Evolutionary conservation across 1,140 invertebrate species (phyloP), one percentile per base, ranked within the genome.

Genomic region (Drosophila lacertosa): DNA sequence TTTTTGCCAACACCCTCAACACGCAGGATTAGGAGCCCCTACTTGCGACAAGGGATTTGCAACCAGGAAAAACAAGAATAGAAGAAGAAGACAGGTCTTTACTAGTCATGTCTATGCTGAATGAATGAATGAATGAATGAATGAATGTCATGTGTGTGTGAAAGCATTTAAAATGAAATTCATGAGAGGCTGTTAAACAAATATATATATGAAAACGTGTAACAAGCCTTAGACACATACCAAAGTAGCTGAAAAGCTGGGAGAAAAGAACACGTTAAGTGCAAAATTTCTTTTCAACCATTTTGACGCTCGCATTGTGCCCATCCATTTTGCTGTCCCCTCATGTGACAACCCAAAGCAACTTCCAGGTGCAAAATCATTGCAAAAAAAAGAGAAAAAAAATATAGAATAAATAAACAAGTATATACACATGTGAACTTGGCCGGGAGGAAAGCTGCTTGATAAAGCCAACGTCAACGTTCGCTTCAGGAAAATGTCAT

Each of bases 191-290:
- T 74, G 81, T 70, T 88, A 74, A 53, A 66, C 68, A 86, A 88
- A 80, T 69, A 88, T 76, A 57, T 69, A 7, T 15, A 44, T 32
- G 47, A 33, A 47, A n/a, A 63, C 40, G 32, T 47, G 45, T 50
- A 47, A 84, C 80, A 79, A 84, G 64, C 77, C 66, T 50, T 47
- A 47, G 47, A 67, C 47, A 72, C 45, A 39, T 13, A 37, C 44
- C 64, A 22, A 69, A 80, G 81, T 71, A 77, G 74, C 69, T 77
- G 32, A 53, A 32, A 80, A 55, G 26, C n/a, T n/a, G n/a, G n/a
- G n/a, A n/a, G n/a, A n/a, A n/a, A 65, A 72, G 71, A 78, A 88
- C 82, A 77, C 82, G 82, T 89, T 88, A 89, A 89, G 82, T 88
- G 82, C 81, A 82, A 81, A 74, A 82, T 88, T 75, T 88, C 78